phyloP scores from a whole-genome alignment of 2,797 vertebrate species.

The Paratrypauchen microcephalus region DNA sequence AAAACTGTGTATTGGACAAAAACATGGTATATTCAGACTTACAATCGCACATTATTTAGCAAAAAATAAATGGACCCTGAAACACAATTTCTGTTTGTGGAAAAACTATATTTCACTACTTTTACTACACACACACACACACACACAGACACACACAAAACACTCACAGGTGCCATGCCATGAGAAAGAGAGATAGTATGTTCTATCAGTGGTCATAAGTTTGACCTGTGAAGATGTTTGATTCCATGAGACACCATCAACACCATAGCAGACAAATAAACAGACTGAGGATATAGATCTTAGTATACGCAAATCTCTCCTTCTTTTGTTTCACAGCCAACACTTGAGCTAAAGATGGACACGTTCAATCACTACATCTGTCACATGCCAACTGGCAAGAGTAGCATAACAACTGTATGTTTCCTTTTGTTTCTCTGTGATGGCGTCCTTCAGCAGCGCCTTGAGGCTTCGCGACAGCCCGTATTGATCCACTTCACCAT shows the following conservation, averaged over 20 bases:
- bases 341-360: conserved; percentile 46
- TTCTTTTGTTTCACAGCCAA: conserved; percentile 54
- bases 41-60: too few species aligned
- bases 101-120: too few species aligned
- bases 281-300: conserved; percentile 43
- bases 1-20: neutral
- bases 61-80: too few species aligned
- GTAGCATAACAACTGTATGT: conserved; percentile 59
- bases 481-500: conserved; percentile 74
- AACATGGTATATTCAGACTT: neutral
- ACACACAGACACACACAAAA: too few species aligned
- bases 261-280: conserved; percentile 1
- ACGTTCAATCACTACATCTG: conserved; percentile 60
- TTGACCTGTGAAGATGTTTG: neutral
- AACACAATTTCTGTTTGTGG: too few species aligned
- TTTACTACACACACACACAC: too few species aligned
- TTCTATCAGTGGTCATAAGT: too few species aligned
- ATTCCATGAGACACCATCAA: neutral
- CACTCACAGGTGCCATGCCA: too few species aligned
- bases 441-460: conserved; percentile 54
- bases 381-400: conserved; percentile 62
- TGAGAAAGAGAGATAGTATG: too few species aligned
- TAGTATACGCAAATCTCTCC: conserved; percentile 34
- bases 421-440: conserved; percentile 68
- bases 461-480: conserved; percentile 62